phyloP scores from a whole-genome alignment of 92 coral and sea anemone genomes.

The Pocillopora grandis region DNA sequence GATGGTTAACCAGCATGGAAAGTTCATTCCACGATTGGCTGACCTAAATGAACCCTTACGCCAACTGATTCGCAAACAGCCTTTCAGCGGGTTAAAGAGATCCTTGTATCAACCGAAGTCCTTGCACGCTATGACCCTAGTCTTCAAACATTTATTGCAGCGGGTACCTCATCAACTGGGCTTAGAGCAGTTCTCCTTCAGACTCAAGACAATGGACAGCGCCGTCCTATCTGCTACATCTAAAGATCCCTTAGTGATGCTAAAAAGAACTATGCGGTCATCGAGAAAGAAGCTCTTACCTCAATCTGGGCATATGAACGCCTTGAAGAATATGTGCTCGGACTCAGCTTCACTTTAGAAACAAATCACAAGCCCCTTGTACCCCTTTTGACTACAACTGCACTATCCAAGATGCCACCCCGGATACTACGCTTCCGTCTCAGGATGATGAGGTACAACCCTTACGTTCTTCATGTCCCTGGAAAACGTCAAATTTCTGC shows the following conservation, averaged over 20 bases:
- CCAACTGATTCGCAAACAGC: too few relatives aligned
- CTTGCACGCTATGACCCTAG: slow-evolving; percentile 36
- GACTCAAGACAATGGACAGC: slow-evolving; percentile 1
- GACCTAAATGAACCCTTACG: slow-evolving; percentile 44
- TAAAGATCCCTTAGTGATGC: not conserved
- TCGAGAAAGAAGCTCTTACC: slow-evolving; percentile 34
- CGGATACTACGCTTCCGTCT: slow-evolving; percentile 47
- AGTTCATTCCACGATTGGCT: slow-evolving; percentile 58
- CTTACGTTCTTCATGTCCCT: slow-evolving; percentile 52
- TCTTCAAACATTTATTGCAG: slow-evolving; percentile 30
- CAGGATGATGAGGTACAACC: slow-evolving; percentile 61
- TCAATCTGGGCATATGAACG: slow-evolving; percentile 41
- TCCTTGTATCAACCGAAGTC: not conserved
- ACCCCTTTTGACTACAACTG: slow-evolving; percentile 35
- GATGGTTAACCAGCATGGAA: slow-evolving; percentile 73
- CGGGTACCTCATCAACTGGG: slow-evolving; percentile 35
- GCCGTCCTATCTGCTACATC: slow-evolving; percentile 8
- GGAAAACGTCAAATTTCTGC: slow-evolving; percentile 61
- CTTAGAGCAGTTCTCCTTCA: slow-evolving; percentile 34
- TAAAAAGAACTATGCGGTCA: slow-evolving; percentile 37
- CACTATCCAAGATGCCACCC: slow-evolving; percentile 61
- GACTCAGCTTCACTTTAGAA: slow-evolving; percentile 16
- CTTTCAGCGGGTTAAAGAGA: not conserved
- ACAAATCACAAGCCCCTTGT: slow-evolving; percentile 59
- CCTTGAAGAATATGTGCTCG: slow-evolving; percentile 28